A percentile compares a stretch with the other conserved stretches of the same genome.
Conservation (phyloP, 2,113 vertebrate genomes). For the Hemibates koningsi region DNA sequence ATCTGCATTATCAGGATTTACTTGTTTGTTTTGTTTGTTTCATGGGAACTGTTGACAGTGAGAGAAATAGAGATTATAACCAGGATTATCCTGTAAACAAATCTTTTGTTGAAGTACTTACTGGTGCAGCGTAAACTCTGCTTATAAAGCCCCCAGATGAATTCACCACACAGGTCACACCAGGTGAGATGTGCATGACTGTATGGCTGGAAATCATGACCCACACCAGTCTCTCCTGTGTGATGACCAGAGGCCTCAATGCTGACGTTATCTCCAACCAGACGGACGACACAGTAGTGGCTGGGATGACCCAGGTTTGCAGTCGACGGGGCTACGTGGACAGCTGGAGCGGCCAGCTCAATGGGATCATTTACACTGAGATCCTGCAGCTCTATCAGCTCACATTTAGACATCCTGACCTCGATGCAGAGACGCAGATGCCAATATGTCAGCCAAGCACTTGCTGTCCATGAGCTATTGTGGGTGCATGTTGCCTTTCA, state of each 20-base stretch:
- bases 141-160: constrained; percentile 92
- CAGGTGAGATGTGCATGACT: constrained; percentile 82
- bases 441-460: constrained; percentile 19
- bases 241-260: constrained; percentile 45
- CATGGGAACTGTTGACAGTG: background rate
- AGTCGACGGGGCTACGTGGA: background rate
- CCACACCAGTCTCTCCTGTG: constrained; percentile 59
- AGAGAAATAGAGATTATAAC: background rate
- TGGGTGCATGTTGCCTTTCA: background rate
- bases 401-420: constrained; percentile 69
- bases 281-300: constrained; percentile 48
- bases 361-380: constrained; percentile 69
- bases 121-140: constrained; percentile 84
- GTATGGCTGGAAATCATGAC: constrained; percentile 83
- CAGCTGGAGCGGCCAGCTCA: constrained; percentile 56
- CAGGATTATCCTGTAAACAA: background rate
- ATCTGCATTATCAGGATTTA: background rate
- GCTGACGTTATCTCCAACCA: constrained; percentile 60
- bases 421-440: background rate
- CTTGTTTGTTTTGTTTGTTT: background rate
- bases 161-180: constrained; percentile 96
- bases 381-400: constrained; percentile 77
- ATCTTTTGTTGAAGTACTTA: constrained; percentile 71
- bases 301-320: constrained; percentile 44
- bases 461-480: background rate